phyloP scores from a whole-genome alignment of 1,140 invertebrate genomes.

The Branchinecta lindahli region DNA sequence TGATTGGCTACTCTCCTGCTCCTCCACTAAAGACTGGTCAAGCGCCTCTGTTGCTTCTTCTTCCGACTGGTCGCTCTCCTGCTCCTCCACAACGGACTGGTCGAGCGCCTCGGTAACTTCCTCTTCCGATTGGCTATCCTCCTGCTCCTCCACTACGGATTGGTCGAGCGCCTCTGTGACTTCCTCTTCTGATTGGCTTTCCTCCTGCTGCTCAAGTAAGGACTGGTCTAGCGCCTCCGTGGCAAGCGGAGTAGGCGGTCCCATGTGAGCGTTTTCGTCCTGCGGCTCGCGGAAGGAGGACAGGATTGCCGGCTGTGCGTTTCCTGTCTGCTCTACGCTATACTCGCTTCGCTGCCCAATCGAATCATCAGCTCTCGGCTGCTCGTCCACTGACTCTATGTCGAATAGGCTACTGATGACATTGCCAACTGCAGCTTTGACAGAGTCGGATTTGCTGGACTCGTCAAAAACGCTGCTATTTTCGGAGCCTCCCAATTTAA shows the following conservation, averaged over 20 bases:
- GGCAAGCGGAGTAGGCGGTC: not conserved
- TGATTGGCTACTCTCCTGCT: no score
- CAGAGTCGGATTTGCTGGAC: not conserved
- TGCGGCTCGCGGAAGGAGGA: not conserved
- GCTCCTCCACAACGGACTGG: no score
- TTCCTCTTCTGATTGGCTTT: no score
- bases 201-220: no score
- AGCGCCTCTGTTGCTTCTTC: no score
- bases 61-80: no score
- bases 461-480: not conserved
- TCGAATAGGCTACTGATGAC: not conserved
- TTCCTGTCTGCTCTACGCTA: not conserved
- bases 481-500: not conserved
- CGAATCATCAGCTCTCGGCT: not conserved
- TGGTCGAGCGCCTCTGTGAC: no score
- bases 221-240: not conserved
- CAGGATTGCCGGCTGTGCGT: not conserved
- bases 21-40: no score
- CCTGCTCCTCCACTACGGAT: no score
- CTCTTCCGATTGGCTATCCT: no score
- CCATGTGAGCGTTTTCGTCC: not conserved
- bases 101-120: no score
- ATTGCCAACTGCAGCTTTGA: not conserved
- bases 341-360: not conserved
- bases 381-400: not conserved